A percentile compares a stretch with the other conserved stretches of the same genome.
Conservation (phyloP, 2,797 vertebrate genomes). For the Pangasius krempfi region DNA sequence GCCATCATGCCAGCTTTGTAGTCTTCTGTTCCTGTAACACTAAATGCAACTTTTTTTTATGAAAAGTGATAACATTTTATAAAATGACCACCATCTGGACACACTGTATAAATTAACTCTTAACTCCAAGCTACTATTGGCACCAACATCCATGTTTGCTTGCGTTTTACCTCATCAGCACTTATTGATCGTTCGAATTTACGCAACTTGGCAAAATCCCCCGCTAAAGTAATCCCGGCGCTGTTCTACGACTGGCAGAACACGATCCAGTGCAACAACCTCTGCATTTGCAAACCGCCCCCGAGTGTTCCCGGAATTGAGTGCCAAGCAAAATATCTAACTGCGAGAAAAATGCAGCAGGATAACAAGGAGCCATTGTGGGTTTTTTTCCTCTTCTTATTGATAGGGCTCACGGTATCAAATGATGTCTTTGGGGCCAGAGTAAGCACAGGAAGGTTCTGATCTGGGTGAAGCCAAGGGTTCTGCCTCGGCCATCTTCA, state of each 20-base stretch:
- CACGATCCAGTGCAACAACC: neutral
- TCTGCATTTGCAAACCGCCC: neutral
- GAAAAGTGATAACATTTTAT: neutral
- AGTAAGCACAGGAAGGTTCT: slow-evolving; percentile 33
- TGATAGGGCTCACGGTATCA: slow-evolving; percentile 40
- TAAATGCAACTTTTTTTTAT: neutral
- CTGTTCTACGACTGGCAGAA: neutral
- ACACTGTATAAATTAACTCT: neutral
- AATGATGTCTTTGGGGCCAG: slow-evolving; percentile 41
- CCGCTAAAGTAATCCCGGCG: neutral
- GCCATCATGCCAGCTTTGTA: neutral
- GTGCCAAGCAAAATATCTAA: slow-evolving; percentile 3
- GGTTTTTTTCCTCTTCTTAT: slow-evolving; percentile 16
- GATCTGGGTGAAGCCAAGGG: slow-evolving; percentile 33
- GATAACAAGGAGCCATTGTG: slow-evolving; percentile 37
- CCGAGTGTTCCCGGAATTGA: slow-evolving; percentile 8
- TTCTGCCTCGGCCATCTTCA: slow-evolving; percentile 50
- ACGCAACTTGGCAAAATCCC: neutral
- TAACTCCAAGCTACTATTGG: too few relatives aligned
- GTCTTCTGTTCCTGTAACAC: neutral
- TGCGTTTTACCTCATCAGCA: neutral
- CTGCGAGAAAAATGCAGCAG: slow-evolving; percentile 13
- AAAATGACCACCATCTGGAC: neutral
- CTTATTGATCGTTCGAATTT: slow-evolving; percentile 10
- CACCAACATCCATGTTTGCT: neutral